phyloP scores from a whole-genome alignment of 2,888 invertebrate species.

The Meta bourneti region DNA sequence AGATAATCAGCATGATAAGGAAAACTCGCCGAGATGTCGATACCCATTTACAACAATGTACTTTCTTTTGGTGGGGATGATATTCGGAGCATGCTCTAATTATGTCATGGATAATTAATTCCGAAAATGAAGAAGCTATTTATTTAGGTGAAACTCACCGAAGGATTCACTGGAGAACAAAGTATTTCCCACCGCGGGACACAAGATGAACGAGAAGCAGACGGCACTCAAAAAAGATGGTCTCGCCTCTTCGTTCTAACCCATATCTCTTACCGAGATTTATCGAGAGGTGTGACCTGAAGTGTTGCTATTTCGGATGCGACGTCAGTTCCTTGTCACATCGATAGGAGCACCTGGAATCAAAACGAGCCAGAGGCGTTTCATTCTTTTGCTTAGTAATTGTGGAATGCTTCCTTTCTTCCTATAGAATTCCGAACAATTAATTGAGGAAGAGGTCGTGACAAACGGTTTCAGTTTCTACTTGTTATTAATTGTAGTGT shows the following conservation, averaged over 20 bases:
- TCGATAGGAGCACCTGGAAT: background rate
- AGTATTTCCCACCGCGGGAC: background rate
- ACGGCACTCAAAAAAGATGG: background rate
- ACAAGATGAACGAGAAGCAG: background rate
- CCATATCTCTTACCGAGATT: background rate
- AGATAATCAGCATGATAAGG: slow-evolving; percentile 12
- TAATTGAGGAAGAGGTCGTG: slow-evolving; percentile 20
- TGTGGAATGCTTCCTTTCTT: background rate
- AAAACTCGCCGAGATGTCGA: background rate
- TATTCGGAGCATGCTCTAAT: slow-evolving; percentile 36
- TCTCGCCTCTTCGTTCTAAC: background rate
- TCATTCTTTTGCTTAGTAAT: background rate
- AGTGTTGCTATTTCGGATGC: background rate
- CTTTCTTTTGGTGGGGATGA: background rate
- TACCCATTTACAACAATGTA: background rate
- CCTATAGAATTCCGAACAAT: background rate
- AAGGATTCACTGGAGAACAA: background rate
- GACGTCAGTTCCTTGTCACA: slow-evolving; percentile 2
- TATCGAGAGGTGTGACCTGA: background rate
- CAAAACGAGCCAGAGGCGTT: background rate
- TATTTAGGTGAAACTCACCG: background rate
- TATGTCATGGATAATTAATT: slow-evolving; percentile 51
- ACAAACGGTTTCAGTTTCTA: background rate
- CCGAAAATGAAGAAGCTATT: slow-evolving; percentile 17
- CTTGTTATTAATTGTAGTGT: background rate